phyloP scores from a whole-genome alignment of 2,797 vertebrate species.

The Sebastes hubbsi region DNA sequence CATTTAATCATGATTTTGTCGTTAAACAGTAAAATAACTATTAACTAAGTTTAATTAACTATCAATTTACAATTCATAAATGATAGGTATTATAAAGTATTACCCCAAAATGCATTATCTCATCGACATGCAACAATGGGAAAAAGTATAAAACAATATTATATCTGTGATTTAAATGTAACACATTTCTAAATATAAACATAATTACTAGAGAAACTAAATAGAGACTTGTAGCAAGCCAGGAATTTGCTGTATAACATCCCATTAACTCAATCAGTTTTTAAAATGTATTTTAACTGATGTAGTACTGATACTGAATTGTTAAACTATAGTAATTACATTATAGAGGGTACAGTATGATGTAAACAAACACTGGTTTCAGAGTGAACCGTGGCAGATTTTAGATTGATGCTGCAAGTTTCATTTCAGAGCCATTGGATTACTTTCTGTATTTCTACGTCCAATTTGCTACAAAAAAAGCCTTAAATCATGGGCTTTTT shows the following conservation, averaged over 20 bases:
- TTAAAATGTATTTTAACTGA: neutral
- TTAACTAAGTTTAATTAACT: too few species aligned
- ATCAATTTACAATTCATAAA: too few species aligned
- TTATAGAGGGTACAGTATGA: neutral
- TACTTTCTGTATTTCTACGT: neutral
- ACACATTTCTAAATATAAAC: neutral
- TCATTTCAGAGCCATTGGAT: neutral
- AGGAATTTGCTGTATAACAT: neutral
- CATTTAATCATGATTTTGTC: too few species aligned
- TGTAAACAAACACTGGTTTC: neutral
- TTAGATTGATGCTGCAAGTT: neutral
- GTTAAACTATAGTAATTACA: neutral
- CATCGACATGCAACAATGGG: neutral
- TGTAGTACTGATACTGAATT: neutral
- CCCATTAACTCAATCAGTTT: neutral
- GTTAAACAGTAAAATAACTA: too few species aligned
- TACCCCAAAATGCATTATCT: neutral
- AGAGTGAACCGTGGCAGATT: neutral
- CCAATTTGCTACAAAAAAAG: neutral
- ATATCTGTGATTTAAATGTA: neutral
- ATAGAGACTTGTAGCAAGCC: neutral
- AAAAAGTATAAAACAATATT: neutral
- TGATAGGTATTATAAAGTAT: too few species aligned
- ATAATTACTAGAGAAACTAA: neutral
- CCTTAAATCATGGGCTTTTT: neutral